Conservation (phyloP, 2,113 vertebrate species). For the Ptychochromis oligacanthus region DNA sequence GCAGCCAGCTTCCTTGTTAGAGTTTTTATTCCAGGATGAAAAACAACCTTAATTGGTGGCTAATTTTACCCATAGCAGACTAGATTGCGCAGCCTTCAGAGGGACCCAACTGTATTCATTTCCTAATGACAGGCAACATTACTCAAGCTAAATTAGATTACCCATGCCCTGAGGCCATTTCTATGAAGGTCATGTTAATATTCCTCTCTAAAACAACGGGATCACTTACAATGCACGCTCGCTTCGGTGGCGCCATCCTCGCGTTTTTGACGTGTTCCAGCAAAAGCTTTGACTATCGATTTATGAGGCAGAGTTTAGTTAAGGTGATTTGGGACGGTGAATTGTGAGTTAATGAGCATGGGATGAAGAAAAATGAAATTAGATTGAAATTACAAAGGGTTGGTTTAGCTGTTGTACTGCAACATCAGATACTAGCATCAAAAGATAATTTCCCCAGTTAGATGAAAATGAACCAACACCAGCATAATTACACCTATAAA, state of each 20-base stretch:
- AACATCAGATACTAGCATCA: slow-evolving; percentile 24
- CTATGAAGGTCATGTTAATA: slow-evolving; percentile 72
- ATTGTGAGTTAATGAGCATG: slow-evolving; percentile 37
- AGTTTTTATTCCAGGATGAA: slow-evolving; percentile 47
- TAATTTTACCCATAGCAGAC: slow-evolving; percentile 70
- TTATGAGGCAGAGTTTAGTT: neutral
- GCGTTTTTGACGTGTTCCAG: neutral
- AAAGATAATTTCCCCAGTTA: slow-evolving; percentile 39
- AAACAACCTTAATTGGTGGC: slow-evolving; percentile 72
- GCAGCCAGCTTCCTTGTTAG: slow-evolving; percentile 24
- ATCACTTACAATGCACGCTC: neutral
- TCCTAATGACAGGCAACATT: slow-evolving; percentile 74
- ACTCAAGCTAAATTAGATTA: slow-evolving; percentile 76
- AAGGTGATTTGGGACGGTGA: slow-evolving; percentile 12
- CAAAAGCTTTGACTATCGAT: neutral
- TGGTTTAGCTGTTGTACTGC: slow-evolving; percentile 15
- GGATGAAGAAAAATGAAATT: slow-evolving; percentile 42
- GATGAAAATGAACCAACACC: slow-evolving; percentile 20
- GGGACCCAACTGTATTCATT: slow-evolving; percentile 61
- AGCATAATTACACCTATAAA: neutral
- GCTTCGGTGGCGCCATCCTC: neutral
- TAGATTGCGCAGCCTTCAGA: slow-evolving; percentile 64
- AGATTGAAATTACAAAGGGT: slow-evolving; percentile 22
- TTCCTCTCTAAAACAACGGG: slow-evolving; percentile 41
- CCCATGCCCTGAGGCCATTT: slow-evolving; percentile 59